Conservation (phyloP, 2,113 vertebrate species). For the Megaleporinus macrocephalus region DNA sequence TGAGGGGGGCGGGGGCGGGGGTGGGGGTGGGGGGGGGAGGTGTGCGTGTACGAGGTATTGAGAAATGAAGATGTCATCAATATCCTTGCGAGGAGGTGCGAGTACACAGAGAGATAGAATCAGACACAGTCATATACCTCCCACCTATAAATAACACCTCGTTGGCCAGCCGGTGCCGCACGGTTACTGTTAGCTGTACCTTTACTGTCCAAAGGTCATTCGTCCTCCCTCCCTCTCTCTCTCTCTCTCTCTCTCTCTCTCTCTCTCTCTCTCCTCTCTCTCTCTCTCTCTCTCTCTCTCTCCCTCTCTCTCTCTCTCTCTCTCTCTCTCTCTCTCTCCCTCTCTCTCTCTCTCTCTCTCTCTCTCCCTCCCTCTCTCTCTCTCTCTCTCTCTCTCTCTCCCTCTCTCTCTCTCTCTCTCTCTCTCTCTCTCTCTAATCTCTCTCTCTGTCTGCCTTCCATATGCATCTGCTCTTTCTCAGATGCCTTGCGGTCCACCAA, state of each 20-base stretch:
- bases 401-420: background rate
- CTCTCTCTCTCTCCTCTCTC: background rate
- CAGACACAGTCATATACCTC: conserved; percentile 43
- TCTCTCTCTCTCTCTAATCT: background rate
- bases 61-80: conserved; percentile 51
- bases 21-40: conserved; percentile 9
- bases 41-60: conserved; percentile 7
- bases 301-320: background rate
- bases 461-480: background rate
- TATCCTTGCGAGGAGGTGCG: conserved; percentile 37
- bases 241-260: background rate
- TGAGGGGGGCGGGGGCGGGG: background rate
- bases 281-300: background rate
- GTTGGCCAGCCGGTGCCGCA: background rate
- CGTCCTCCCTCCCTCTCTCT: background rate
- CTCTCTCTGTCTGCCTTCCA: background rate
- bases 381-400: background rate
- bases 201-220: background rate
- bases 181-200: conserved; percentile 5
- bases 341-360: background rate
- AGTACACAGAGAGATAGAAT: conserved; percentile 20
- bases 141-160: conserved; percentile 56
- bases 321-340: background rate
- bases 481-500: background rate
- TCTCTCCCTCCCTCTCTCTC: background rate